Conservation (phyloP, 2,888 invertebrate genomes). For the Coremacera marginata region DNA sequence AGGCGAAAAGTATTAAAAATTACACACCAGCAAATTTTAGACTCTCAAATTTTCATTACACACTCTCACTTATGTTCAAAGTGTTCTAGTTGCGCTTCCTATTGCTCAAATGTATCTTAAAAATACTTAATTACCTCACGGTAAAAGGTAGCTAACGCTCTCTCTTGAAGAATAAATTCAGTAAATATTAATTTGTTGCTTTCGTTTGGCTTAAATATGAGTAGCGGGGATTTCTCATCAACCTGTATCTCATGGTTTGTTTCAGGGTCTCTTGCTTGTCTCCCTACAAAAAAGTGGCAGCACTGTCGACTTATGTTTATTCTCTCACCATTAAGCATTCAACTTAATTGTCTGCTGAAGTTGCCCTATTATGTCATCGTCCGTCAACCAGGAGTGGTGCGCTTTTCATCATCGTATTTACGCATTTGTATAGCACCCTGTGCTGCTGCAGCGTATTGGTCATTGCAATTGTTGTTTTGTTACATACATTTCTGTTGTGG, state of each 20-base stretch:
- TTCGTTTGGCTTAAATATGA: neutral
- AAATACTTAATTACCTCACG: no score
- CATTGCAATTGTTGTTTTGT: neutral
- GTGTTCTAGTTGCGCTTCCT: no score
- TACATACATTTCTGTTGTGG: neutral
- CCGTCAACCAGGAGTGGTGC: neutral
- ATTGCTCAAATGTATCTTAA: no score
- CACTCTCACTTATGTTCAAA: no score
- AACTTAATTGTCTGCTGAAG: neutral
- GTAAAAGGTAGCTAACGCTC: neutral
- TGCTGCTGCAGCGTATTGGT: neutral
- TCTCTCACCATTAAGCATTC: no score
- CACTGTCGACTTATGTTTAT: no score
- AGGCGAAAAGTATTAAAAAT: no score
- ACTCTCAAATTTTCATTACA: no score
- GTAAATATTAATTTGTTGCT: neutral
- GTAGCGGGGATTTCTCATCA: neutral
- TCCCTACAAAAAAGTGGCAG: no score
- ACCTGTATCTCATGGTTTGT: neutral
- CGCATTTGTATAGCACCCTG: neutral
- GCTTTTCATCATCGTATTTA: neutral
- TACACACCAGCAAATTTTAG: no score
- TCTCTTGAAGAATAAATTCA: neutral
- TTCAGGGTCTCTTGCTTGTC: neutral
- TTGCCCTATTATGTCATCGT: conserved; percentile 5